Conservation (phyloP, 2,797 vertebrate species). For the Denticeps clupeoides region DNA sequence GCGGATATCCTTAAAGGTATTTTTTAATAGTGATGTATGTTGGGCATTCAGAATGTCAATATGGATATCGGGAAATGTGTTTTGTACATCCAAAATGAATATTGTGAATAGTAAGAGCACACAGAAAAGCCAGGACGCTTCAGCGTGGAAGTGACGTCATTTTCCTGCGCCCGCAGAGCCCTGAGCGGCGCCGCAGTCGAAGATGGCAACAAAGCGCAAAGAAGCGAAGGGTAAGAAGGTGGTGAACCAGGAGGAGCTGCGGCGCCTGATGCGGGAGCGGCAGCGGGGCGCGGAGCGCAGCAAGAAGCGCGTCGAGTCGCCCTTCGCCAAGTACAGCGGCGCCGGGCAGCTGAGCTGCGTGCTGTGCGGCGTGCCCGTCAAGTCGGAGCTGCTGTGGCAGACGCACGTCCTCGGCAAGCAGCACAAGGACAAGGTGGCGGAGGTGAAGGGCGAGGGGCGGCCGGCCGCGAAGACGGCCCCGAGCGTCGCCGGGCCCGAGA, state of each 20-base stretch:
- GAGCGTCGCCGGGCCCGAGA: conserved; percentile 25
- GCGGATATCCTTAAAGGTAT: too few relatives aligned
- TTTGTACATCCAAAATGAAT: too few relatives aligned
- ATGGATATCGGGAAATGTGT: too few relatives aligned
- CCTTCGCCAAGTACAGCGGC: conserved; percentile 84
- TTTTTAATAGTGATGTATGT: too few relatives aligned
- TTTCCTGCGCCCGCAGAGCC: too few relatives aligned
- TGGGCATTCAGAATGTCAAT: too few relatives aligned
- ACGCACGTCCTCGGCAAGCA: conserved; percentile 82
- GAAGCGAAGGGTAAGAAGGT: conserved; percentile 61
- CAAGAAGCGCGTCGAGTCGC: conserved; percentile 76
- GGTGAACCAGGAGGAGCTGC: conserved; percentile 83
- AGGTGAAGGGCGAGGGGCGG: conserved; percentile 59
- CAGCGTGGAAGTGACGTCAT: too few relatives aligned
- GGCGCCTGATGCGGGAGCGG: conserved; percentile 83
- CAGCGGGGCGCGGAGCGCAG: conserved; percentile 68
- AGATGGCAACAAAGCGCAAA: conserved; percentile 26
- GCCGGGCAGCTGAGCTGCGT: conserved; percentile 76
- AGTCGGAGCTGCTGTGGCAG: conserved; percentile 83
- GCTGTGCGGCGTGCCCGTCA: conserved; percentile 73
- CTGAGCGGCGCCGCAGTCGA: too few relatives aligned
- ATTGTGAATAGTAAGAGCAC: too few relatives aligned
- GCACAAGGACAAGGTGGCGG: conserved; percentile 73
- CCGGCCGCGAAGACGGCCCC: conserved; percentile 3
- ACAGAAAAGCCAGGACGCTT: too few relatives aligned